Evolutionary conservation across 2,888 invertebrate species (phyloP).

Genomic region (Psylliodes chrysocephalus): DNA sequence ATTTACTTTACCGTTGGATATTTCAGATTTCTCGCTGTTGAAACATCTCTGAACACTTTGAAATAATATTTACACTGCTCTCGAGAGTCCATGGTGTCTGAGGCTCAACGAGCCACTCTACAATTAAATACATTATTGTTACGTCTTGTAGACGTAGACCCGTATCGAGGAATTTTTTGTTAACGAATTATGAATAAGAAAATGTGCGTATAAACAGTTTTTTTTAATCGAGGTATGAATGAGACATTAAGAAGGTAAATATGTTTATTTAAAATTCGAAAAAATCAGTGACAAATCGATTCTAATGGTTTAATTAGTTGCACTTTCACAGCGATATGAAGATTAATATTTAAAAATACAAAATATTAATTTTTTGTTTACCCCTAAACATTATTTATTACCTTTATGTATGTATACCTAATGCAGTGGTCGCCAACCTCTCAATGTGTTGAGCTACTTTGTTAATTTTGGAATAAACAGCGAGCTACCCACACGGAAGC

Average conservation of each 20-base stretch:
- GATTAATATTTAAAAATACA: too few species aligned
- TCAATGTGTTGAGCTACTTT: too few species aligned
- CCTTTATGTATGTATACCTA: too few species aligned
- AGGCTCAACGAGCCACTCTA: constrained; percentile 43
- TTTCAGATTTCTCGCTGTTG: constrained; percentile 38
- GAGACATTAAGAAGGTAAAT: constrained; percentile 2
- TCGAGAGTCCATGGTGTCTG: constrained; percentile 48
- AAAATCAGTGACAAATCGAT: neutral
- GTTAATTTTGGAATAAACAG: too few species aligned
- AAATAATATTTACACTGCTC: constrained; percentile 52
- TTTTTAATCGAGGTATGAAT: constrained; percentile 1
- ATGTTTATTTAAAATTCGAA: neutral
- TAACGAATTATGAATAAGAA: neutral
- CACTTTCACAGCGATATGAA: too few species aligned
- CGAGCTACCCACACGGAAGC: too few species aligned
- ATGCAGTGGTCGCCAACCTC: too few species aligned
- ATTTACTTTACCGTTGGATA: constrained; percentile 44
- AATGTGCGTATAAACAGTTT: neutral
- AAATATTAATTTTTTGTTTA: too few species aligned
- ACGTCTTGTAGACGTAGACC: constrained; percentile 7
- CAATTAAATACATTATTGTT: constrained; percentile 54
- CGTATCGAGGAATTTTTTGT: constrained; percentile 4
- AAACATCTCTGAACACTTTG: constrained; percentile 42
- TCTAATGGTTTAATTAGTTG: neutral
- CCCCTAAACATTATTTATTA: too few species aligned